Evolutionary conservation across 2,113 vertebrate species (phyloP).

Genomic region (Tragulus kanchil): DNA sequence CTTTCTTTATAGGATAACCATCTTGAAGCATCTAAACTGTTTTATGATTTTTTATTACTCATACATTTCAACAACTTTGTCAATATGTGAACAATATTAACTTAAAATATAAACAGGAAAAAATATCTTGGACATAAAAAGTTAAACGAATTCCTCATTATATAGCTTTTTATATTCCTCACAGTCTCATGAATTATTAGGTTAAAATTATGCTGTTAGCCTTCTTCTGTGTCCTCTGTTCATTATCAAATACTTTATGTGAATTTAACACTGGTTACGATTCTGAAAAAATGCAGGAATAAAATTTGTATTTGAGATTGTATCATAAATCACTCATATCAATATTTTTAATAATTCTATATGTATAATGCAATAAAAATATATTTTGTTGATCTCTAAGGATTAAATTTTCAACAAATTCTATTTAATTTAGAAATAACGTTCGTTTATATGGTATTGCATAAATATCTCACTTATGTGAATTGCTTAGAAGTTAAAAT

Average conservation of each 20-base stretch:
- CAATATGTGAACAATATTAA: constrained; percentile 25
- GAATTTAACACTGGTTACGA: background rate
- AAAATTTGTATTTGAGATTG: constrained; percentile 17
- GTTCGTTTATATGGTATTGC: background rate
- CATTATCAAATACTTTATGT: background rate
- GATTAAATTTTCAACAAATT: background rate
- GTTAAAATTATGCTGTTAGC: background rate
- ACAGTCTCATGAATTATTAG: background rate
- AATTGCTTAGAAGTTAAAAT: background rate
- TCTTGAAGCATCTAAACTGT: background rate
- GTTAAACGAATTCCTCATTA: background rate
- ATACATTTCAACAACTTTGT: constrained; percentile 36
- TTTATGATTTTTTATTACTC: constrained; percentile 30
- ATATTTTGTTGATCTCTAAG: background rate
- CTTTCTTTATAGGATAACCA: constrained; percentile 34
- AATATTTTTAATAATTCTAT: background rate
- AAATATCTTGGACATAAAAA: background rate
- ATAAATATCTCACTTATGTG: background rate
- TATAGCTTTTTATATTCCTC: background rate
- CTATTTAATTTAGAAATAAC: constrained; percentile 12
- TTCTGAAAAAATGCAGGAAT: background rate
- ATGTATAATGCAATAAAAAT: background rate
- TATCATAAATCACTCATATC: background rate
- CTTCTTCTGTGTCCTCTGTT: background rate
- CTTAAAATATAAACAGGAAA: constrained; percentile 8